Conservation (phyloP, 2,888 invertebrate genomes). For the Lasioglossum lativentre region DNA sequence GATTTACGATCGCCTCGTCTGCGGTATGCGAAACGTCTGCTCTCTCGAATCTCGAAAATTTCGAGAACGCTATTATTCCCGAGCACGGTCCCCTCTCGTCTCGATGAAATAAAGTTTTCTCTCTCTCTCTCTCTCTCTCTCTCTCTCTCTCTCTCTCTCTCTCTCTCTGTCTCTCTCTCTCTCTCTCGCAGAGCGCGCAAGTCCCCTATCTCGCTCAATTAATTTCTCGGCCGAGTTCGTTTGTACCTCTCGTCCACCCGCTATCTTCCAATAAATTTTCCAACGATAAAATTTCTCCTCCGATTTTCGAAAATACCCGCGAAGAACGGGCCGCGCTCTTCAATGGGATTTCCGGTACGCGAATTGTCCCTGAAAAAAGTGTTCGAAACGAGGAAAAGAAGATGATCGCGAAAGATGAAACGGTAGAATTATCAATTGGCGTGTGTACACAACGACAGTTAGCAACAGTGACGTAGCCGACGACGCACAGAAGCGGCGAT, state of each 20-base stretch:
- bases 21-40: not conserved
- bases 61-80: not conserved
- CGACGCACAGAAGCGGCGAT: constrained; percentile 67
- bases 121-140: not conserved
- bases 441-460: constrained; percentile 62
- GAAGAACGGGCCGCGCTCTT: not conserved
- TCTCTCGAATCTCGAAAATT: not conserved
- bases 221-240: constrained; percentile 48
- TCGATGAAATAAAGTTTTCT: not conserved
- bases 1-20: not conserved
- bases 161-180: too few relatives aligned
- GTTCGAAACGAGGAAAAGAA: not conserved
- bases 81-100: not conserved
- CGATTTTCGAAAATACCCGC: constrained; percentile 1
- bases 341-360: not conserved
- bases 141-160: not conserved
- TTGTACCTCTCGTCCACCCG: constrained; percentile 50
- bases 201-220: constrained; percentile 47
- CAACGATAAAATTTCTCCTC: constrained; percentile 21
- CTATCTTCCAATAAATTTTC: constrained; percentile 59
- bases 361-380: not conserved
- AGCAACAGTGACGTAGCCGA: constrained; percentile 67
- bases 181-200: not conserved
- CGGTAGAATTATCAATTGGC: constrained; percentile 45
- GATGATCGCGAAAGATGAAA: not conserved